Percentiles rank a stretch among this genome's conserved stretches.
These are phyloP conservation scores for Tachyglossus aculeatus DNA, from an alignment of 2,797 vertebrate species.

Conservation along the genomic window DNA sequence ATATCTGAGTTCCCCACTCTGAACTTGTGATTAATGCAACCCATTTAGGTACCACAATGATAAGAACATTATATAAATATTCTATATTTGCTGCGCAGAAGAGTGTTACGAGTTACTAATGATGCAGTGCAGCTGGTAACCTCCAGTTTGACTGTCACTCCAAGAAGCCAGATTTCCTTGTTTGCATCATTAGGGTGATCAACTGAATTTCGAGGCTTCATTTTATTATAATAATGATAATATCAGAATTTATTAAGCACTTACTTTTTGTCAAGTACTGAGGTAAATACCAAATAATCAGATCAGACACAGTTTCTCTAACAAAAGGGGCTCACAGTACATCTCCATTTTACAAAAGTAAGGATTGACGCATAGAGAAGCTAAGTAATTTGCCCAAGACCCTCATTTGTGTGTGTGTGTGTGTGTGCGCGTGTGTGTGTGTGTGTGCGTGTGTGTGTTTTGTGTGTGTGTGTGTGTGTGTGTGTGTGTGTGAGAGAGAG, in stretches of 20 bases:
- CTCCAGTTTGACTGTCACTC: too few relatives aligned
- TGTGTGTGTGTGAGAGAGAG: neutral
- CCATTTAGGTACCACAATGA: neutral
- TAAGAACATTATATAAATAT: neutral
- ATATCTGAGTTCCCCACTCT: neutral
- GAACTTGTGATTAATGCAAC: neutral
- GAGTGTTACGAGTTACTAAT: too few relatives aligned
- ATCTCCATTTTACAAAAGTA: too few relatives aligned
- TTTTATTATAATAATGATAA: neutral
- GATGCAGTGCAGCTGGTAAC: too few relatives aligned
- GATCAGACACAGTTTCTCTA: too few relatives aligned
- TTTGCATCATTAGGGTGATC: neutral
- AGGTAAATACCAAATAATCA: neutral
- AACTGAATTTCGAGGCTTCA: neutral
- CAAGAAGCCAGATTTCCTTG: neutral
- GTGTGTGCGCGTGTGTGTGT: fast-evolving
- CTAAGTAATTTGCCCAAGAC: neutral
- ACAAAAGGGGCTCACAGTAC: too few relatives aligned
- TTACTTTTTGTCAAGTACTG: neutral
- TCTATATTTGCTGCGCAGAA: too few relatives aligned
- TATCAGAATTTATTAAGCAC: neutral
- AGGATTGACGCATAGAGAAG: too few relatives aligned
- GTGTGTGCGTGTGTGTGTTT: neutral
- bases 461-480: neutral
- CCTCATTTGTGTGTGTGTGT: neutral